Conservation (phyloP, 2,797 vertebrate species). For the Galagoides demidoff region DNA sequence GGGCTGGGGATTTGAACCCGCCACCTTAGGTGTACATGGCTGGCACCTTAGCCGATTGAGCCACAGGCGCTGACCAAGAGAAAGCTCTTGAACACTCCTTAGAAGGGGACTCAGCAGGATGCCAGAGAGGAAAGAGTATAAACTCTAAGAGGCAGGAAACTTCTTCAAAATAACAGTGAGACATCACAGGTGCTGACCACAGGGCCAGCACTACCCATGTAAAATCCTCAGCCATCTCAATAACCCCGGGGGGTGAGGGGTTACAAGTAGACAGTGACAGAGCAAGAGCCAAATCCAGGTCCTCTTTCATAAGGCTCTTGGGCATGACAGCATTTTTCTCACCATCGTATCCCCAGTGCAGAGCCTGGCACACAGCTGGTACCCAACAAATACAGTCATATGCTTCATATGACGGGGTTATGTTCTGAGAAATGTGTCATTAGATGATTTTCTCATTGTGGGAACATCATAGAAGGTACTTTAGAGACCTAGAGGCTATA, state of each 20-base stretch:
- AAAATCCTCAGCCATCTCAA: not conserved
- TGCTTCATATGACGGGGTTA: not conserved
- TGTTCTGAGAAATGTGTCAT: not conserved
- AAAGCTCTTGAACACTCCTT: not conserved
- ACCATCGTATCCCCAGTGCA: not conserved
- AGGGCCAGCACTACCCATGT: not conserved
- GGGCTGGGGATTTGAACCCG: too few relatives aligned
- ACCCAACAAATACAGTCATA: not conserved
- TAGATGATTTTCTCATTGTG: not conserved
- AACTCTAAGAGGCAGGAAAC: not conserved
- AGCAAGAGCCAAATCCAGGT: not conserved
- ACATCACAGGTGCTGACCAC: not conserved
- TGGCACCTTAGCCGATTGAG: too few relatives aligned
- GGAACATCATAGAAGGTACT: not conserved
- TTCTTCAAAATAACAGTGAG: conserved; percentile 1
- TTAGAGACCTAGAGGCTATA: not conserved
- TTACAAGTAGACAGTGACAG: not conserved
- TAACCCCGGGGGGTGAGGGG: not conserved
- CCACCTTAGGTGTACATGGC: too few relatives aligned
- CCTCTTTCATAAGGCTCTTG: not conserved
- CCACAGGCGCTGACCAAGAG: not conserved
- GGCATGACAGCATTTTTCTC: not conserved
- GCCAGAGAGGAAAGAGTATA: not conserved
- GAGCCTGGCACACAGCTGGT: not conserved
- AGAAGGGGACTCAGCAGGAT: conserved; percentile 17